Evolutionary conservation across 2,113 vertebrate genomes (phyloP).

Genomic region (Alectura lathami): DNA sequence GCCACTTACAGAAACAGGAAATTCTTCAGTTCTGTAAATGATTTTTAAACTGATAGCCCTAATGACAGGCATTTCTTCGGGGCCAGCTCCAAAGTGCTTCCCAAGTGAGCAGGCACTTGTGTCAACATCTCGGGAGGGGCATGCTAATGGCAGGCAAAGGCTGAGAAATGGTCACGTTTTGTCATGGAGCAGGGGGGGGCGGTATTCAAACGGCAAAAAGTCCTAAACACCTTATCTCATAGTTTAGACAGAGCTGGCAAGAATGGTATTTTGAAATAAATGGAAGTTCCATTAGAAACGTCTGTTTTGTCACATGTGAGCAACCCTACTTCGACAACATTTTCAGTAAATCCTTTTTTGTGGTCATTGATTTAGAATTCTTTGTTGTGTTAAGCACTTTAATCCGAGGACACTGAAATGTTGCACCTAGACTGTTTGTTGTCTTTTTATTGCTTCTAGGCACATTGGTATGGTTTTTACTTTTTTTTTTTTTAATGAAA

Average conservation of each 20-base stretch:
- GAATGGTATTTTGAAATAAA: not conserved
- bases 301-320: not conserved
- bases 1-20: not conserved
- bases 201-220: not conserved
- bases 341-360: not conserved
- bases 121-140: not conserved
- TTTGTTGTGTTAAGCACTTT: not conserved
- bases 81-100: not conserved
- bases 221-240: not conserved
- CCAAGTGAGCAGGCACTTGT: not conserved
- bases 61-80: not conserved
- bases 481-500: not conserved
- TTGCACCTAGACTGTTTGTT: not conserved
- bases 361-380: not conserved
- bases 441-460: not conserved
- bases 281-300: not conserved
- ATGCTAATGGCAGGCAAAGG: not conserved
- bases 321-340: not conserved
- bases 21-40: constrained; percentile 7
- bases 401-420: not conserved
- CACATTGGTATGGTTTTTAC: not conserved
- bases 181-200: not conserved
- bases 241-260: not conserved
- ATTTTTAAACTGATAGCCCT: not conserved
- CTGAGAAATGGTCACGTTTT: not conserved